Evolutionary conservation across 2,888 invertebrate genomes (phyloP).

Genomic region (Napeogenes sylphis): DNA sequence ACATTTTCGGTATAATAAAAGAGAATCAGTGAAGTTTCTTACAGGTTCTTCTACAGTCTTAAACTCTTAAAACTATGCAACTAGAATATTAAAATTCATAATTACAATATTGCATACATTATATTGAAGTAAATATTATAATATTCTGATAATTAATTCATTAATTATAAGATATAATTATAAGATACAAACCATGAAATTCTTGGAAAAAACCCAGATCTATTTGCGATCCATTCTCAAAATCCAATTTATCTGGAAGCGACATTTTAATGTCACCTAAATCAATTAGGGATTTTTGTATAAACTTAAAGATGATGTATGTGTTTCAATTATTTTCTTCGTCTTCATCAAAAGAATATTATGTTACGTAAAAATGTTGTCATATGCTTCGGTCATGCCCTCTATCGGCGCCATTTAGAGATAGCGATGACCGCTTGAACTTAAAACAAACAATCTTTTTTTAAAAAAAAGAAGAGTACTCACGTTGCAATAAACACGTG

Average conservation of each 20-base stretch:
- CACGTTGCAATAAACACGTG: no score
- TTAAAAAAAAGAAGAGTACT: not conserved
- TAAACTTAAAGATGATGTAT: not conserved
- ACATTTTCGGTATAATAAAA: no score
- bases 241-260: constrained; percentile 12
- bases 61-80: no score
- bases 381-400: constrained; percentile 10
- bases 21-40: no score
- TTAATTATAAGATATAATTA: not conserved
- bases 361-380: constrained; percentile 3
- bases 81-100: no score
- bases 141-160: no score
- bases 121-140: no score
- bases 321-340: constrained; percentile 10
- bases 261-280: constrained; percentile 11
- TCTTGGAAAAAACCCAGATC: constrained; percentile 22
- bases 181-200: constrained; percentile 21
- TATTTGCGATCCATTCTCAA: constrained; percentile 4
- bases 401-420: constrained; percentile 20
- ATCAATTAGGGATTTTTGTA: not conserved
- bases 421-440: constrained; percentile 24
- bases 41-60: no score
- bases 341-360: not conserved
- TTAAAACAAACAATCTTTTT: constrained; percentile 19
- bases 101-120: no score